phyloP scores from a whole-genome alignment of 2,888 invertebrate genomes.

The Nasonovia ribisnigri region DNA sequence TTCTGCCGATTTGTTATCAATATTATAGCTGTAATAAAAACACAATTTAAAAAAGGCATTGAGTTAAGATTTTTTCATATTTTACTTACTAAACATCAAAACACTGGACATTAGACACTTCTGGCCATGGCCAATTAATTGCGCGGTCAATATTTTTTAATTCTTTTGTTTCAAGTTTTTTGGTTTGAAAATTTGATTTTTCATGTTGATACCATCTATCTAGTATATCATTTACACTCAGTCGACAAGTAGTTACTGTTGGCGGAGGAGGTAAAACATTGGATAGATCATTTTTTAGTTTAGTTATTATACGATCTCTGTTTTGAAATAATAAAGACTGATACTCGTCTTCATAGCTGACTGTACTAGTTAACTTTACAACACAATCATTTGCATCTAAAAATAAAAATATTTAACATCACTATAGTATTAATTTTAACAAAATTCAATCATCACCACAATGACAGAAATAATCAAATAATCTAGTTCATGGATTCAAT shows the following conservation, averaged over 20 bases:
- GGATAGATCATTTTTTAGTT: conserved; percentile 58
- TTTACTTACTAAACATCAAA: conserved; percentile 62
- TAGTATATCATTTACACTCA: conserved; percentile 56
- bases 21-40: conserved; percentile 43
- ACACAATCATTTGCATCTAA: conserved; percentile 62
- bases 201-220: conserved; percentile 54
- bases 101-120: conserved; percentile 59
- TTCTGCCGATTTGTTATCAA: conserved; percentile 57
- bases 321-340: conserved; percentile 61
- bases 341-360: conserved; percentile 62
- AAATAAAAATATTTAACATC: background rate
- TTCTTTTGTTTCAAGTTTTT: conserved; percentile 52
- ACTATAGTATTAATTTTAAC: background rate
- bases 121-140: conserved; percentile 54
- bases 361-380: conserved; percentile 59
- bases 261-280: conserved; percentile 57
- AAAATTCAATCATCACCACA: background rate
- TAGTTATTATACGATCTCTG: conserved; percentile 61
- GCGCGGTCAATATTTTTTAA: conserved; percentile 60
- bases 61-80: background rate
- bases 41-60: background rate
- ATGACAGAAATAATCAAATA: background rate
- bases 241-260: conserved; percentile 56
- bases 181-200: conserved; percentile 42
- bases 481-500: background rate